Base-by-base conservation (phyloP, 2,888 invertebrate genomes). In the Strigamia transsilvanica region DNA sequence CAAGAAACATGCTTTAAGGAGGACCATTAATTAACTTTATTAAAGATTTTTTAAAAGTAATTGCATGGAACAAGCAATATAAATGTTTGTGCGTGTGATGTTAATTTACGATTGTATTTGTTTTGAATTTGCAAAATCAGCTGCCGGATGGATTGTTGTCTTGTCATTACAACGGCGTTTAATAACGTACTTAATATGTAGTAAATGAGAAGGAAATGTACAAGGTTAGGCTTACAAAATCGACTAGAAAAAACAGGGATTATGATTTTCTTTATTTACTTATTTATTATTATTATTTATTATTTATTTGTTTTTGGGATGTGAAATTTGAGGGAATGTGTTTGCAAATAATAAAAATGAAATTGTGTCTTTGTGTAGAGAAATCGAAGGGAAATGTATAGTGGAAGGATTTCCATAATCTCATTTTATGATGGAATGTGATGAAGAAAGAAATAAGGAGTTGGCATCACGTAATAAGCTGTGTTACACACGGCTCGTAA, bases 61-160 rank as follows among this genome's bases (percentile, higher is more conserved):
- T 73, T 73, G 32, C 61, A 32, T 7, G 73, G 32, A 32, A 73
- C 73, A 73, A 27, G 73, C 32, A 15, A 73, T 73, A 73, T 73
- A 73, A 32, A 73, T 73, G 73, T 73, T 73, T 73, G 73, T 73
- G 27, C 73, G 73, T 73, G 73, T 32, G 73, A 73, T 73, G 73
- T 73, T 73, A 73, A 73, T 73, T 73, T 73, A 73, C 15, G 73
- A 73, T 32, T 23, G 27, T 73, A 73, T 73, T 73, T 73, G 73
- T 27, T 10, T 27, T 27, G 27, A 73, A 73, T 73, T n/a, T 27
- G 32, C 32, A 27, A 27, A 73, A 73, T 73, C 73, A 73, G 73
- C 73, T 73, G 73, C 32, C 73, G 73, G 73, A 73, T 73, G 32
- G 27, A 27, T 73, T 73, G 10, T 73, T 15, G 13, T 32, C 32